phyloP scores from a whole-genome alignment of 2,888 invertebrate genomes.

The Anthophora plumipes region DNA sequence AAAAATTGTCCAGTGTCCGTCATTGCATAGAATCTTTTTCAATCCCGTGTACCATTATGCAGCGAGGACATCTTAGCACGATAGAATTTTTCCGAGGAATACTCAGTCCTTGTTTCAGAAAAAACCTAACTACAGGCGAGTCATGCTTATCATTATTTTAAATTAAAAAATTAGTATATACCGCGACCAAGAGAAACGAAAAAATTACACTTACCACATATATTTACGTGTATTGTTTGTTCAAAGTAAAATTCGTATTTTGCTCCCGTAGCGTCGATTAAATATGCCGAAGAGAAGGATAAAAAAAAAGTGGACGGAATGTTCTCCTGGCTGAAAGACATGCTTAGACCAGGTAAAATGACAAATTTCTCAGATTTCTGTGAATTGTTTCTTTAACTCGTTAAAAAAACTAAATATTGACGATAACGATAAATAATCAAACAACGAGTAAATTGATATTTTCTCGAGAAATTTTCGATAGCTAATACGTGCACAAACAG shows the following conservation, averaged over 20 bases:
- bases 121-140: constrained; percentile 61
- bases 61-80: constrained; percentile 50
- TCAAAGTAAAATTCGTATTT: not conserved
- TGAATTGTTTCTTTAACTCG: not conserved
- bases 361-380: not conserved
- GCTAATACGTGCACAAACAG: not conserved
- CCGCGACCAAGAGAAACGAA: too few relatives aligned
- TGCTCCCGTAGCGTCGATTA: constrained; percentile 44
- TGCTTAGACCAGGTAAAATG: constrained; percentile 69
- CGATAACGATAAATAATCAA: too few relatives aligned
- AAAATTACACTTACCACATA: too few relatives aligned
- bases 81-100: constrained; percentile 32
- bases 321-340: constrained; percentile 70
- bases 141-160: not conserved
- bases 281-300: constrained; percentile 47
- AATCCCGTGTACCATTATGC: constrained; percentile 35
- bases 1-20: constrained; percentile 65
- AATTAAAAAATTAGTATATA: not conserved
- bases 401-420: too few relatives aligned
- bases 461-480: not conserved
- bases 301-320: constrained; percentile 59
- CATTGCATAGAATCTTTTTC: constrained; percentile 20
- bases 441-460: too few relatives aligned
- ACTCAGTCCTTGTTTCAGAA: constrained; percentile 31
- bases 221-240: not conserved